These are phyloP conservation scores for Chloropsis hardwickii DNA, from an alignment of 2,113 vertebrate species.

Conservation along the genomic window DNA sequence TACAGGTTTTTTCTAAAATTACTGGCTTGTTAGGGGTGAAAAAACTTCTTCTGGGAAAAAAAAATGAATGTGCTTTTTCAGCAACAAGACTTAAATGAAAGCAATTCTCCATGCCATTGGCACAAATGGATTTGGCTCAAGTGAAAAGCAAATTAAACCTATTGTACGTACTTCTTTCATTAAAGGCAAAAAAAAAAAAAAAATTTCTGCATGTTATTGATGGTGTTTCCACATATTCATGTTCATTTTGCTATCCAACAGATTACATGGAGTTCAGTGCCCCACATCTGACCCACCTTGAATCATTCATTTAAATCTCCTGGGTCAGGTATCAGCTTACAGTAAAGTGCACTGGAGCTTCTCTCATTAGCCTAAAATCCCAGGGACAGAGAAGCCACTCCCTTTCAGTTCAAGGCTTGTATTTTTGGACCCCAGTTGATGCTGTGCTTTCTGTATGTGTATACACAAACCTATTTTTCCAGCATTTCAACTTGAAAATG, in stretches of 20 bases:
- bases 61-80: constrained; percentile 19
- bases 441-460: background rate
- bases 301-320: background rate
- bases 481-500: background rate
- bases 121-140: constrained; percentile 9
- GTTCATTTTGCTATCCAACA: background rate
- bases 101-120: background rate
- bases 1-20: constrained; percentile 7
- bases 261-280: background rate
- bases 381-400: background rate
- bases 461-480: background rate
- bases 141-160: constrained; percentile 2
- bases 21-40: constrained; percentile 37
- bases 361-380: background rate
- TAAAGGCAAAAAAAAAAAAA: too few species aligned
- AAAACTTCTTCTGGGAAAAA: constrained; percentile 9
- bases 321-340: background rate
- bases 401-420: background rate
- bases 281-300: background rate
- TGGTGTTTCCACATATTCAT: background rate
- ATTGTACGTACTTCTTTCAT: background rate
- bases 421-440: background rate
- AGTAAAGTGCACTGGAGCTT: background rate
- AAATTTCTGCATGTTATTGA: background rate
- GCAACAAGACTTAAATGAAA: constrained; percentile 26